A percentile compares a stretch with the other conserved stretches of the same genome.
phyloP scores from a whole-genome alignment of 2,888 invertebrate genomes.

The Phalera bucephala region DNA sequence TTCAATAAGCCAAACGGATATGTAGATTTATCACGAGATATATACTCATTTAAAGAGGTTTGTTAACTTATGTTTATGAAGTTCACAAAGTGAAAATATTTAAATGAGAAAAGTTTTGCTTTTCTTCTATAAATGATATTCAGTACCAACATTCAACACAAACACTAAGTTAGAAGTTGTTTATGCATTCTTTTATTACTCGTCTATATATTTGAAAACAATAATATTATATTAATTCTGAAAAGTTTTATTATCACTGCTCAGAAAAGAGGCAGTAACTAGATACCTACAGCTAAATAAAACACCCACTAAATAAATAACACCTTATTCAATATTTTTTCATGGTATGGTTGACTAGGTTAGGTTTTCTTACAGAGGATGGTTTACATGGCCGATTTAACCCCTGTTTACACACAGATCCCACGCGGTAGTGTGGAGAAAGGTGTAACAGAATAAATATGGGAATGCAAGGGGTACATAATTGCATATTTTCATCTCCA shows the following conservation, averaged over 20 bases:
- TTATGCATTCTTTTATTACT: background rate
- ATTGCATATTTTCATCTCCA: no score
- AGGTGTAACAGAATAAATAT: no score
- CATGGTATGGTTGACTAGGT: no score
- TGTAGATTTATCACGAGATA: conserved; percentile 39
- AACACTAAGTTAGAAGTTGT: background rate
- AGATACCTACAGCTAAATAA: background rate
- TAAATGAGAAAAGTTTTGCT: background rate
- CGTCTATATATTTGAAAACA: no score
- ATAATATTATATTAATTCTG: no score
- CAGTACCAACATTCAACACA: background rate
- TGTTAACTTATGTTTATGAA: conserved; percentile 7
- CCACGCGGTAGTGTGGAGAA: no score
- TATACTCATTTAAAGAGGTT: conserved; percentile 10
- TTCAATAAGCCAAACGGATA: conserved; percentile 31
- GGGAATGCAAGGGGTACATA: no score
- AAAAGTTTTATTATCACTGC: no score
- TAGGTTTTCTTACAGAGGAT: no score
- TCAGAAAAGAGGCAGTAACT: no score
- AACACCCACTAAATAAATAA: conserved; percentile 4
- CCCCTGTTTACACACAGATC: no score
- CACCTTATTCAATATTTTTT: background rate
- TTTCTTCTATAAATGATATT: background rate
- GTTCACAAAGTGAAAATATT: background rate
- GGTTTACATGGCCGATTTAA: no score